phyloP scores from a whole-genome alignment of 1,140 invertebrate genomes.

The Capitella teleta region DNA sequence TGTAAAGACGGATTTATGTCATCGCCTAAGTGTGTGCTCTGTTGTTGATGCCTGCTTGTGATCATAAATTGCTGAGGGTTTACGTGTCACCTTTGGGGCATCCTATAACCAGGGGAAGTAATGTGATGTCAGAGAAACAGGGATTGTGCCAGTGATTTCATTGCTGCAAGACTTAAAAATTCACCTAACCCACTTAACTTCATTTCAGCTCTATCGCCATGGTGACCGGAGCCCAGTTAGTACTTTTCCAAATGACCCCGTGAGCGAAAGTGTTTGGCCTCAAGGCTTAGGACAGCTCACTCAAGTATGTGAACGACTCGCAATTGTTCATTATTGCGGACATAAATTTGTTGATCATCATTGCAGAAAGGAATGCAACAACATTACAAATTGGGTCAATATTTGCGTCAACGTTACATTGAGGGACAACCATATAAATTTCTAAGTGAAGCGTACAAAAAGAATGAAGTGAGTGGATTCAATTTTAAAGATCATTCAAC shows the following conservation, averaged over 20 bases:
- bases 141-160: too few species aligned
- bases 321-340: background rate
- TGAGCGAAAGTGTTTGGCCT: slow-evolving; percentile 6
- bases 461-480: background rate
- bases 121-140: too few species aligned
- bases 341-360: background rate
- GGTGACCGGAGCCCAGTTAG: slow-evolving; percentile 9
- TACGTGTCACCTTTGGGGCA: too few species aligned
- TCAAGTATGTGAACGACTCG: background rate
- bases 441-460: background rate
- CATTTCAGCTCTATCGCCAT: slow-evolving; percentile 11
- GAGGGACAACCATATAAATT: background rate
- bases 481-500: background rate
- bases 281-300: slow-evolving; percentile 9
- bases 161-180: too few species aligned
- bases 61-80: too few species aligned
- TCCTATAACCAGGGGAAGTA: too few species aligned
- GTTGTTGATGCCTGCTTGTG: too few species aligned
- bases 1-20: too few species aligned
- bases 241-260: slow-evolving; percentile 4
- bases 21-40: too few species aligned
- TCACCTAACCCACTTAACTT: too few species aligned
- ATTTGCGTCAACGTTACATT: slow-evolving; percentile 7
- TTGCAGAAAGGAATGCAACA: slow-evolving; percentile 9
- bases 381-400: slow-evolving; percentile 10